These are phyloP conservation scores for Hippocampus abdominalis DNA, from an alignment of 2,113 vertebrate species.

Conservation along the genomic window DNA sequence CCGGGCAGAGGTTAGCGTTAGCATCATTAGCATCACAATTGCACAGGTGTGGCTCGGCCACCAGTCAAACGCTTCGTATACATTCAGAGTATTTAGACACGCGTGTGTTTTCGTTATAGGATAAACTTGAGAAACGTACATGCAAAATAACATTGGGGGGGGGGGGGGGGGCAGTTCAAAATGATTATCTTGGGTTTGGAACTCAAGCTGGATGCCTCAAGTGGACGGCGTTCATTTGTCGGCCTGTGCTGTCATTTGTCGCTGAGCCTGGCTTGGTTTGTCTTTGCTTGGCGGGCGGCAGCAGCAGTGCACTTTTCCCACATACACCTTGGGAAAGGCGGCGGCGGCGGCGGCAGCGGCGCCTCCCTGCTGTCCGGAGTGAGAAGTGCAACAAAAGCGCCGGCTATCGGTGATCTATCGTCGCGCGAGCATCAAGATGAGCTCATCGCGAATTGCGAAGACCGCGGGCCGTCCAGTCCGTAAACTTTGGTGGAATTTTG, in stretches of 20 bases:
- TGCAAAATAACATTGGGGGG: background rate
- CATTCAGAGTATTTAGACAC: conserved; percentile 6
- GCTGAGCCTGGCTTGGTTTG: background rate
- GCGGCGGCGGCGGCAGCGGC: background rate
- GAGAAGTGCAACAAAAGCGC: background rate
- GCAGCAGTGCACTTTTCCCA: background rate
- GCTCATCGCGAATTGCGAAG: no score
- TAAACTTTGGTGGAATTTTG: no score
- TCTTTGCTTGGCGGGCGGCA: background rate
- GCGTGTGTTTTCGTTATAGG: background rate
- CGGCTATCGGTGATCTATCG: background rate
- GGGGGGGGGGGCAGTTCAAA: background rate
- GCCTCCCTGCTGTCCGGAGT: background rate
- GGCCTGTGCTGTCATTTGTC: background rate
- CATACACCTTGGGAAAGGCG: background rate
- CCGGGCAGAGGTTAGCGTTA: background rate
- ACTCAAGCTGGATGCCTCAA: background rate
- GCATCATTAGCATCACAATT: background rate
- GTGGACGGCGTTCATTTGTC: background rate
- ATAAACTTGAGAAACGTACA: background rate
- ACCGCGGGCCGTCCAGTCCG: no score
- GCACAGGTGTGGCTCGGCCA: background rate
- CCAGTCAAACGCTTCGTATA: background rate
- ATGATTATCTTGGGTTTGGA: background rate
- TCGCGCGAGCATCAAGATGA: background rate